Base-by-base conservation (phyloP, 2,888 invertebrate species). In the Ectropis crepuscularia region DNA sequence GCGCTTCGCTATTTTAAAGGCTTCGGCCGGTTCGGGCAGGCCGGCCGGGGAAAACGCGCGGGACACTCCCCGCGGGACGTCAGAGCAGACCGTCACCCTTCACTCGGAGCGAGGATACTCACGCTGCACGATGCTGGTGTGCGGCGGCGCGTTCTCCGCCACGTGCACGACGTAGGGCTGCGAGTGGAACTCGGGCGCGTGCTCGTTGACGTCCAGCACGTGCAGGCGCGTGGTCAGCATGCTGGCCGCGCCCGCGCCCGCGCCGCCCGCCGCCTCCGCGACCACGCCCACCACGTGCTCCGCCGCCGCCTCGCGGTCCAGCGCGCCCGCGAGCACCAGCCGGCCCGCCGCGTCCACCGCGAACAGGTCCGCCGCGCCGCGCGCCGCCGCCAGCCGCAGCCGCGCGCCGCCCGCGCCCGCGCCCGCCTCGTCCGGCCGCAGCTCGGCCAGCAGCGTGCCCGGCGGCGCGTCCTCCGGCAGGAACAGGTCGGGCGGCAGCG, bases 161-260 rank as follows among this genome's bases (percentile, higher is more conserved):
- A 98, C 90, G 69, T 94, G 94, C 36, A 97, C 91, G 61, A 94
- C 94, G 88, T 98, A 98, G 0, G 96, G 95, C 79, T 94, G 95
- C 78, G 96, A 97, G 85, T 98, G 97, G 86, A 98, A 98, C 71
- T 94, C 93, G 0, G 98, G 98, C 55, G 95, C 94, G 86, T 98
- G 97, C 86, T 98, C 98, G 87, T 99, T 98, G 71, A 96, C 96
- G 85, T 98, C 98, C 68, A 96, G 94, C 63, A 98, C 96, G 87
- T 96, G 96, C 61, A 98, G 92, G 6, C 94, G 93, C 65, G 98
- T 95, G 86, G 95, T 94, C 12, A 95, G 94, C 73, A 96, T 90
- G 8, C 95, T 94, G 16, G 95, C 96, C 2, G 96, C 96, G 81
- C 96, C 82, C 2, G 96, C 96, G 81, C 96, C 82, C 45, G 86